Percentiles rank a stretch among this genome's conserved stretches.
Conservation (phyloP, 2,797 vertebrate species). For the Naso thynnoides region DNA sequence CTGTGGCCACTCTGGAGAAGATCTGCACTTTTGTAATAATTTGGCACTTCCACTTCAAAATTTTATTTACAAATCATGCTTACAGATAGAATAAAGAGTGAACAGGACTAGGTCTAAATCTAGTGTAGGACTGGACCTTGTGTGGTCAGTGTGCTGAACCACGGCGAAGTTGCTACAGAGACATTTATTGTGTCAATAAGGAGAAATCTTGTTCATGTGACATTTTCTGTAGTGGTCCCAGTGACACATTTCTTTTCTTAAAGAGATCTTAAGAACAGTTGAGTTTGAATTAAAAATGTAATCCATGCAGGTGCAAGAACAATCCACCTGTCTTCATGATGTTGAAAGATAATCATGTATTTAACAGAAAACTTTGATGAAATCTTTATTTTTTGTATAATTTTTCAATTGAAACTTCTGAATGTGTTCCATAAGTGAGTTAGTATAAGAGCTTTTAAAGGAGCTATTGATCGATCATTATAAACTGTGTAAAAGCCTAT, state of each 20-base stretch:
- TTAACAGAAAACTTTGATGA: too few relatives aligned
- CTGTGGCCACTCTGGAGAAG: too few relatives aligned
- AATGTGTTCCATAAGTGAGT: too few relatives aligned
- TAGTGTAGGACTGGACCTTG: background rate
- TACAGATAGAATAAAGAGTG: background rate
- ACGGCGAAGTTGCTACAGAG: background rate
- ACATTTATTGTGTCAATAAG: too few relatives aligned
- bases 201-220: background rate
- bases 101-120: background rate
- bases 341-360: background rate
- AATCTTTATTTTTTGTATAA: too few relatives aligned
- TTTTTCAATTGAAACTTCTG: too few relatives aligned
- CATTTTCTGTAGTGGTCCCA: background rate
- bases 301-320: background rate
- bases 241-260: background rate
- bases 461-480: background rate
- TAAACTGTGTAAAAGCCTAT: background rate
- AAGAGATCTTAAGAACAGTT: too few relatives aligned
- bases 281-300: background rate
- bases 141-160: background rate
- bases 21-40: background rate
- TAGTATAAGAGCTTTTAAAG: too few relatives aligned
- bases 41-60: background rate
- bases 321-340: background rate
- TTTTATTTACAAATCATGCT: background rate